Evolutionary conservation across 2,113 vertebrate genomes (phyloP).

Genomic region (Amia ocellicauda): DNA sequence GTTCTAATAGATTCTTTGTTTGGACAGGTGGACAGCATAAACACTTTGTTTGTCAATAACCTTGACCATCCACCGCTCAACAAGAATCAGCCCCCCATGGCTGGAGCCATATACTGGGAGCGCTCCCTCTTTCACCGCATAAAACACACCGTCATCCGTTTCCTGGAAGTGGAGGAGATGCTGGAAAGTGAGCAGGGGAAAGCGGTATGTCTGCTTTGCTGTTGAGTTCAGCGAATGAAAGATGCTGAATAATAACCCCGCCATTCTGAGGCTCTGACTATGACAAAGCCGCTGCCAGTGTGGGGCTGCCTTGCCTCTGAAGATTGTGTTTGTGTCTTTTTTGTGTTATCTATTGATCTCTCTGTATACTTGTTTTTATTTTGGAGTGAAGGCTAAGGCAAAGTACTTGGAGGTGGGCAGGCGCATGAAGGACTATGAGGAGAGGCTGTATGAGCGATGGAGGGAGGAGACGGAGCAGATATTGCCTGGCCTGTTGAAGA

Average conservation of each 20-base stretch:
- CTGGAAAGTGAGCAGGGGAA: conserved; percentile 63
- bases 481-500: conserved; percentile 72
- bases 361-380: conserved; percentile 21
- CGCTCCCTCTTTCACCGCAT: conserved; percentile 72
- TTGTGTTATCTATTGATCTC: too few species aligned
- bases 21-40: conserved; percentile 71
- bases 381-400: conserved; percentile 68
- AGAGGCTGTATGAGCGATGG: conserved; percentile 71
- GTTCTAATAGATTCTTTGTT: background rate
- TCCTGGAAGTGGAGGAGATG: conserved; percentile 73
- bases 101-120: conserved; percentile 85
- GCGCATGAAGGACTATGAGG: conserved; percentile 72
- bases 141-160: conserved; percentile 71
- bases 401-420: conserved; percentile 70
- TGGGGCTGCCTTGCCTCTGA: too few species aligned
- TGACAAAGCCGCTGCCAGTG: too few species aligned
- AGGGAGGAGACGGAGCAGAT: conserved; percentile 42
- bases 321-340: too few species aligned
- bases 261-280: too few species aligned
- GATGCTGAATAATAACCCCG: too few species aligned
- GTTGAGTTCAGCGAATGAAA: too few species aligned
- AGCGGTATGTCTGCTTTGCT: conserved; percentile 52
- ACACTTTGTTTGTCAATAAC: conserved; percentile 68
- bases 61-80: conserved; percentile 68
- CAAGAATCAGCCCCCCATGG: conserved; percentile 77